Evolutionary conservation across 2,888 invertebrate species (phyloP).

Genomic region (Lomographa bimaculata): DNA sequence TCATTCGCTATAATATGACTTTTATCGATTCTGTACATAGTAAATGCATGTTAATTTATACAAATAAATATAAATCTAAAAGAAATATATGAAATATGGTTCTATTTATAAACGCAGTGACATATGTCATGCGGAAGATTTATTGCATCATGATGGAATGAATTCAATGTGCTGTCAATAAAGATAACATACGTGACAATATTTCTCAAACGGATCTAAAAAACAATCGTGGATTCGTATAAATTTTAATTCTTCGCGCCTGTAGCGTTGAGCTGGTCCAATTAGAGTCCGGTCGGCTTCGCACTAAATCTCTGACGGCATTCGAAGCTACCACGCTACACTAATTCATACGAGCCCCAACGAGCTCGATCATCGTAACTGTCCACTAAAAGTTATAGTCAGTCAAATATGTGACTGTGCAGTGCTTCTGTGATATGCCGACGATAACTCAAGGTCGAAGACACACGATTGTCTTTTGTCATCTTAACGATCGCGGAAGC

Average conservation of each 20-base stretch:
- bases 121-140: too few species aligned
- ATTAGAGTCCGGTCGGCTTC: slow-evolving; percentile 70
- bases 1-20: too few species aligned
- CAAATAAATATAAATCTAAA: too few species aligned
- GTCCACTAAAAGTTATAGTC: slow-evolving; percentile 47
- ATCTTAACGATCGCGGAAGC: too few species aligned
- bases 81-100: too few species aligned
- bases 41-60: too few species aligned
- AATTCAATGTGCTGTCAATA: slow-evolving; percentile 36
- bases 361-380: slow-evolving; percentile 57
- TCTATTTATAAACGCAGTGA: too few species aligned
- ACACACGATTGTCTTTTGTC: too few species aligned
- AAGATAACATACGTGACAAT: slow-evolving; percentile 54
- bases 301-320: slow-evolving; percentile 74
- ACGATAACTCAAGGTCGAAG: too few species aligned
- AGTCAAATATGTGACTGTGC: slow-evolving; percentile 13
- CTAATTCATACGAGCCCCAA: slow-evolving; percentile 77
- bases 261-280: slow-evolving; percentile 74
- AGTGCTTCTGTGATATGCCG: not conserved
- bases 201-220: slow-evolving; percentile 58
- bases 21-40: too few species aligned
- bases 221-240: slow-evolving; percentile 79
- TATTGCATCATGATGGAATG: too few species aligned
- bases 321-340: slow-evolving; percentile 71
- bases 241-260: slow-evolving; percentile 76